Conservation (phyloP, 1,140 invertebrate species). For the Ephestia elutella region DNA sequence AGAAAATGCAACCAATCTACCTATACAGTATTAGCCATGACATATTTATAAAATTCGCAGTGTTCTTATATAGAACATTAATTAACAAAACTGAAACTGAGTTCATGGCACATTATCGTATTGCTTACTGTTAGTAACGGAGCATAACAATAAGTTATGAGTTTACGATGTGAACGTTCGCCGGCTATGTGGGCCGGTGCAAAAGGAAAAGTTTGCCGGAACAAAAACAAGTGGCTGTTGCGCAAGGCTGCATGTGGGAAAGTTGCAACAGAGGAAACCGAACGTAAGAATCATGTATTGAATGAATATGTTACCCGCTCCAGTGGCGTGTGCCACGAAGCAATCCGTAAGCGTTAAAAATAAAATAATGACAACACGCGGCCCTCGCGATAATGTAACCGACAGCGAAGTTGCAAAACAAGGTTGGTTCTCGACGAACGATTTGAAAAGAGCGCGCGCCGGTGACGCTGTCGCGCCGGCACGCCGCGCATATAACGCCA, state of each 20-base stretch:
- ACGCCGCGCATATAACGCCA: conserved; percentile 67
- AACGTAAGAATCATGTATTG: conserved; percentile 38
- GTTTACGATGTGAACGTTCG: conserved; percentile 23
- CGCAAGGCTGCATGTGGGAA: conserved; percentile 68
- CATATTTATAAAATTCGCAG: no score
- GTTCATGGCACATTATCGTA: conserved; percentile 10
- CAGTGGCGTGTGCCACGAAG: conserved; percentile 23
- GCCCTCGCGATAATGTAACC: conserved; percentile 61
- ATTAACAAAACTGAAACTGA: no score
- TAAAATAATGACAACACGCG: conserved; percentile 69
- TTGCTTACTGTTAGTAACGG: conserved; percentile 18
- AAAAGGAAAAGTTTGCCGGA: conserved; percentile 60
- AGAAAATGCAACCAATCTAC: no score
- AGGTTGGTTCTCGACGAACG: conserved; percentile 41
- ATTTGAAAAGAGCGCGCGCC: conserved; percentile 68
- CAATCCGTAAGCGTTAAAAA: conserved; percentile 57
- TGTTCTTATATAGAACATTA: no score
- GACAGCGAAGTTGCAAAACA: conserved; percentile 57
- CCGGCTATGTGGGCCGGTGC: conserved; percentile 34
- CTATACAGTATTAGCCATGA: no score
- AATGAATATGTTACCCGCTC: conserved; percentile 51
- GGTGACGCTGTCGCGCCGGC: conserved; percentile 64
- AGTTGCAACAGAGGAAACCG: conserved; percentile 58
- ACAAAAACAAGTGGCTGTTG: conserved; percentile 65
- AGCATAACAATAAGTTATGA: conserved; percentile 21